Percentiles rank a stretch among this genome's conserved stretches.
phyloP scores from a whole-genome alignment of 1,140 invertebrate species.

The Rhagoletis zephyria region DNA sequence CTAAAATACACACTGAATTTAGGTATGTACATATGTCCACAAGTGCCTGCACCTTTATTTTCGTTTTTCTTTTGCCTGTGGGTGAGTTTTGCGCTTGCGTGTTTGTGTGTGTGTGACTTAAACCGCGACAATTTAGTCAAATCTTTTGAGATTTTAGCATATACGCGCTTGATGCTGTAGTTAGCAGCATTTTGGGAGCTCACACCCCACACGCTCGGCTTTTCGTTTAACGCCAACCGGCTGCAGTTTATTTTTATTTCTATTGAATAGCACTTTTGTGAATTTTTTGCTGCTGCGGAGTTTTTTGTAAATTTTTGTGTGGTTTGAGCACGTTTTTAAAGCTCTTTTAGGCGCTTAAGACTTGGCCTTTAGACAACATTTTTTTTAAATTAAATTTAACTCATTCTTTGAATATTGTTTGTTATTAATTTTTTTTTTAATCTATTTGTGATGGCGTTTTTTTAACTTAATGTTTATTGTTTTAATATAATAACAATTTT shows the following conservation, averaged over 20 bases:
- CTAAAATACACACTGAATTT: neutral
- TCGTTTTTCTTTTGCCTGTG: neutral
- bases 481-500: no score
- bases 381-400: no score
- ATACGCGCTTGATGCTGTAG: neutral
- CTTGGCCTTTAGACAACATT: no score
- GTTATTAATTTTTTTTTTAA: no score
- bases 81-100: no score
- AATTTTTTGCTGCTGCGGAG: neutral
- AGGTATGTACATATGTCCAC: neutral
- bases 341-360: neutral
- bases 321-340: neutral
- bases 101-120: neutral
- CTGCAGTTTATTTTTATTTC: neutral
- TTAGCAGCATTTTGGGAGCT: conserved; percentile 18
- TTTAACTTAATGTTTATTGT: no score
- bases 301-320: neutral
- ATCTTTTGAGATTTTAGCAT: conserved; percentile 51
- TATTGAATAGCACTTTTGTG: neutral
- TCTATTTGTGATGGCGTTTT: no score
- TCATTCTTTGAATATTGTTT: no score
- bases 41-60: neutral
- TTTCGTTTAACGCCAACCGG: neutral
- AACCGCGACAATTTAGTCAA: conserved; percentile 54
- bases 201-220: neutral